These are phyloP conservation scores for Drosophila recens DNA, from an alignment of 2,888 invertebrate species.

Conservation along the genomic window DNA sequence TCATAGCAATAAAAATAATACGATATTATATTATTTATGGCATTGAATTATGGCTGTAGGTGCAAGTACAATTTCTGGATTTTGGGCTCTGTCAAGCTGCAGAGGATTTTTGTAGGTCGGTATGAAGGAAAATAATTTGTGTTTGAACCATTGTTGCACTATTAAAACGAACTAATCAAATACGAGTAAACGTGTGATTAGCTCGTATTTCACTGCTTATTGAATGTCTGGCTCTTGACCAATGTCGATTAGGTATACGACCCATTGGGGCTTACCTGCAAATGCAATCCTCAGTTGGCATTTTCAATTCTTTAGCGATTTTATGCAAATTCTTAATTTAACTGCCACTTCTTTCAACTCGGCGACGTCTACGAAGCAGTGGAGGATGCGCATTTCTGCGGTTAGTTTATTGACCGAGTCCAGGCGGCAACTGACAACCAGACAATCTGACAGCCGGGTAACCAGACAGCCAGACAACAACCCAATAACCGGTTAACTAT, in stretches of 20 bases:
- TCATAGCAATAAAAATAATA: conserved; percentile 8
- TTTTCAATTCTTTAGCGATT: conserved; percentile 15
- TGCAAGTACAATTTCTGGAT: neutral
- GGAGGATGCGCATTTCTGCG: conserved; percentile 49
- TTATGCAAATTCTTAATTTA: conserved; percentile 55
- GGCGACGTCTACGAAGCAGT: conserved; percentile 7
- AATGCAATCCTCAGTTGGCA: conserved; percentile 3
- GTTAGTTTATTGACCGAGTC: conserved; percentile 72
- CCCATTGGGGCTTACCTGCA: neutral
- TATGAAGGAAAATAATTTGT: neutral
- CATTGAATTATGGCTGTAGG: neutral
- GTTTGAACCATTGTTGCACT: neutral
- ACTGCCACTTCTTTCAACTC: conserved; percentile 20
- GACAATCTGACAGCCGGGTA: neutral
- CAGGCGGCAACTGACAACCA: conserved; percentile 34
- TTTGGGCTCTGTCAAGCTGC: neutral
- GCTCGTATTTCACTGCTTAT: neutral
- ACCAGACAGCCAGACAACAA: neutral
- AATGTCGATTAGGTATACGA: conserved; percentile 1
- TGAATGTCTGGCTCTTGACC: neutral
- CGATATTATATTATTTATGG: conserved; percentile 3
- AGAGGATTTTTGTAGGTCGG: neutral
- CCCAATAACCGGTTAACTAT: conserved; percentile 38
- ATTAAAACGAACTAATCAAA: neutral
- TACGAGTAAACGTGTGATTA: neutral